These are phyloP conservation scores for Prochilodus magdalenae DNA, from an alignment of 2,113 vertebrate genomes.

Conservation along the genomic window DNA sequence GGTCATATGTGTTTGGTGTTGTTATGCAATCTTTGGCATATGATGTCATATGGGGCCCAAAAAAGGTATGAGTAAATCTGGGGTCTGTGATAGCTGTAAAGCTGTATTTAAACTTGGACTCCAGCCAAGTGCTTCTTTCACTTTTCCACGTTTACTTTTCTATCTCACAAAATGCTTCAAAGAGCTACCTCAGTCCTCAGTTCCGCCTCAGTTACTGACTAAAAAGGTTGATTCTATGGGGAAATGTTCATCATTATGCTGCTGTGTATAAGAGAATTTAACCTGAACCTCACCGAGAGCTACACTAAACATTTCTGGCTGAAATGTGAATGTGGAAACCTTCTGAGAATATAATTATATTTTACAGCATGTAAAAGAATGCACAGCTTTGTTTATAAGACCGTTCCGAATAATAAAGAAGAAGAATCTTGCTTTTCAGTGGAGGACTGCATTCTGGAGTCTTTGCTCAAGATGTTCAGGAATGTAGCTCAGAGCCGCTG, in stretches of 20 bases:
- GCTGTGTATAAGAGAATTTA: not conserved
- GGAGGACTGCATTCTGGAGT: not conserved
- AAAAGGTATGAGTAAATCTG: not conserved
- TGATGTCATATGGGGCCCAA: not conserved
- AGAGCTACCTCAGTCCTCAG: not conserved
- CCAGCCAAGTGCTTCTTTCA: not conserved
- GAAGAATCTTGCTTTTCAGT: not conserved
- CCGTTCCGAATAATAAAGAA: not conserved
- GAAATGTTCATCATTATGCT: not conserved
- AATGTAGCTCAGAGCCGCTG: not conserved
- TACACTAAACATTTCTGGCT: not conserved
- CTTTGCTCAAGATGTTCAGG: not conserved
- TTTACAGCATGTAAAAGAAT: not conserved
- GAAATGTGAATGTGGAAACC: not conserved
- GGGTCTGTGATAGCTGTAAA: not conserved
- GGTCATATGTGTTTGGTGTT: not conserved
- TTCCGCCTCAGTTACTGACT: not conserved
- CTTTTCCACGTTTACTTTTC: not conserved
- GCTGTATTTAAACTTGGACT: not conserved
- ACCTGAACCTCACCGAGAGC: not conserved
- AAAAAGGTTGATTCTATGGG: not conserved
- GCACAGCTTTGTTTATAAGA: not conserved
- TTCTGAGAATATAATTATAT: not conserved
- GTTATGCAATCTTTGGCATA: not conserved
- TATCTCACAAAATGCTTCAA: not conserved